Conservation (phyloP, 2,113 vertebrate genomes). For the Passer montanus region DNA sequence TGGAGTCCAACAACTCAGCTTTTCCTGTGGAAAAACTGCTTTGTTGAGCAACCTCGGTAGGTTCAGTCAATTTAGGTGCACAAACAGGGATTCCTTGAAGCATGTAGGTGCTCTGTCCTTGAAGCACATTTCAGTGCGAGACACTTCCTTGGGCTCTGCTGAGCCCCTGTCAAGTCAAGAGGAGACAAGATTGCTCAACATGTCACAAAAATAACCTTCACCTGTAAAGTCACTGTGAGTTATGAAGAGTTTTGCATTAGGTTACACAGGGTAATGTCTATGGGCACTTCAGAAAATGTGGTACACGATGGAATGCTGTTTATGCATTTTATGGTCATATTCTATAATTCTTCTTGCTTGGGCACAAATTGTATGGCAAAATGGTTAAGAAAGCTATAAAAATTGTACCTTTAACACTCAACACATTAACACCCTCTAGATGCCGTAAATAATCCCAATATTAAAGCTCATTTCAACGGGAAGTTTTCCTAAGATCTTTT, state of each 20-base stretch:
- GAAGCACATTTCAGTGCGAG: neutral
- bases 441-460: neutral
- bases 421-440: neutral
- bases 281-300: neutral
- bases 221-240: neutral
- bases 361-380: neutral
- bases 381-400: neutral
- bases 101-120: neutral
- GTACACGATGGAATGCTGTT: neutral
- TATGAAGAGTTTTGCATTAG: neutral
- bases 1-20: neutral
- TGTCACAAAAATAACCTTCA: constrained; percentile 31
- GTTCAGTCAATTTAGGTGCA: neutral
- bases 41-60: neutral
- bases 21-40: neutral
- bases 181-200: neutral
- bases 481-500: neutral
- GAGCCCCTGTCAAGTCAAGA: neutral
- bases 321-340: neutral
- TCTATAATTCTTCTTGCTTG: neutral
- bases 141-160: neutral
- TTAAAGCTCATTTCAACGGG: neutral
- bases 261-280: neutral
- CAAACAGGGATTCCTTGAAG: neutral
- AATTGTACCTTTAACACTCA: neutral